phyloP scores from a whole-genome alignment of 92 coral and sea anemone species.

The Scolanthus callimorphus region DNA sequence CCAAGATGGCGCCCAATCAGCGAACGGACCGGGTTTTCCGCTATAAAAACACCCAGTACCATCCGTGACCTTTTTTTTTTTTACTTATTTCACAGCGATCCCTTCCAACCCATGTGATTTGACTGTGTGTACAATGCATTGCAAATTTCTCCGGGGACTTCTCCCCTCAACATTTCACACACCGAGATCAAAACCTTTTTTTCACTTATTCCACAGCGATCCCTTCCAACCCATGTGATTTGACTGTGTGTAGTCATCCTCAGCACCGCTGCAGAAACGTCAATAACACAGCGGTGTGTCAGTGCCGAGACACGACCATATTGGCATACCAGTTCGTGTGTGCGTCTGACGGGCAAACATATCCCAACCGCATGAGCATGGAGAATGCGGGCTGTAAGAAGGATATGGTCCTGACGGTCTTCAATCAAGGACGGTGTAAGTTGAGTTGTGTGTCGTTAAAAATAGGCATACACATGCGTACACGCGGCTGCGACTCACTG shows the following conservation, averaged over 20 bases:
- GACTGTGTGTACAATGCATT: conserved; percentile 48
- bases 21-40: too few relatives aligned
- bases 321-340: conserved; percentile 58
- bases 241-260: conserved; percentile 61
- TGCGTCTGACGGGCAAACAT: conserved; percentile 81
- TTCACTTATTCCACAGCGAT: too few relatives aligned
- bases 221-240: conserved; percentile 24
- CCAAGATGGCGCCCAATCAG: too few relatives aligned
- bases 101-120: conserved; percentile 25
- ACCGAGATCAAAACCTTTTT: too few relatives aligned
- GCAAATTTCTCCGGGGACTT: too few relatives aligned
- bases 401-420: conserved; percentile 27
- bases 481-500: too few relatives aligned
- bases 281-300: conserved; percentile 45
- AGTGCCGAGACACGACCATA: conserved; percentile 36
- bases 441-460: too few relatives aligned
- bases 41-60: too few relatives aligned
- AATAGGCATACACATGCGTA: too few relatives aligned
- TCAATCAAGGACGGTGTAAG: conserved; percentile 44
- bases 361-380: conserved; percentile 59
- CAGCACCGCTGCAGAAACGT: conserved; percentile 43
- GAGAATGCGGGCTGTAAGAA: conserved; percentile 68
- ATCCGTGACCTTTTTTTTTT: too few relatives aligned
- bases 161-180: too few relatives aligned
- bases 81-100: too few relatives aligned